Evolutionary conservation across 1,140 invertebrate species (phyloP).

Genomic region (Teleogryllus occipitalis): DNA sequence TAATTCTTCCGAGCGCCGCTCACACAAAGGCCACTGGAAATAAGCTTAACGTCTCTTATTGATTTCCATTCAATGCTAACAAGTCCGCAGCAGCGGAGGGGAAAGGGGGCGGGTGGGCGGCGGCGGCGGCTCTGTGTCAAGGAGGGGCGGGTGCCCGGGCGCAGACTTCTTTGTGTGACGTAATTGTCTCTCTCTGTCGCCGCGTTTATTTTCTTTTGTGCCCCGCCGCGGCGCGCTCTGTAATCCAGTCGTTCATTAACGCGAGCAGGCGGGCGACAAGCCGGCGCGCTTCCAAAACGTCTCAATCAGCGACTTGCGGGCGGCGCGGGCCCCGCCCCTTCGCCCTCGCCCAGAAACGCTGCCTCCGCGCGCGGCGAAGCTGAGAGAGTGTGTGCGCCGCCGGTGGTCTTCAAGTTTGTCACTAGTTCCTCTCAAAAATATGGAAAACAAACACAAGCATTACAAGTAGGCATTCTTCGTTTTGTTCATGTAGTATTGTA

Average conservation of each 20-base stretch:
- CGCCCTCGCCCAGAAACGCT: too few species aligned
- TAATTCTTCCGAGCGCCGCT: background rate
- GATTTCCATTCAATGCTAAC: conserved; percentile 4
- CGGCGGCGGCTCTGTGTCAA: background rate
- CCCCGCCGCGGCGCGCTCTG: background rate
- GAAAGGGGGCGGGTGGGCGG: too few species aligned
- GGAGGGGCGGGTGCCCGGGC: background rate
- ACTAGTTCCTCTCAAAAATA: too few species aligned
- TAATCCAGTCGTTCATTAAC: conserved; percentile 4
- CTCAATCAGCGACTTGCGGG: conserved; percentile 2
- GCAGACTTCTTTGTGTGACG: background rate
- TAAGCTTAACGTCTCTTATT: background rate
- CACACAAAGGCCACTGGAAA: background rate
- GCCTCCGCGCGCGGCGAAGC: too few species aligned
- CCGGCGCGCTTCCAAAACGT: background rate
- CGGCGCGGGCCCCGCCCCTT: too few species aligned
- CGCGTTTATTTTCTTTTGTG: background rate
- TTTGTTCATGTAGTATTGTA: too few species aligned
- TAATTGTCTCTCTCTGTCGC: background rate
- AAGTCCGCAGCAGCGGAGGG: background rate
- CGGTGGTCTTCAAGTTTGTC: too few species aligned
- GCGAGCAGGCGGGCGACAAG: background rate
- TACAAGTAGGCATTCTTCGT: too few species aligned
- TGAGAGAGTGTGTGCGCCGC: too few species aligned
- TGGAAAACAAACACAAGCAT: too few species aligned